Evolutionary conservation across 2,113 vertebrate species (phyloP).

Genomic region (Rutilus rutilus): DNA sequence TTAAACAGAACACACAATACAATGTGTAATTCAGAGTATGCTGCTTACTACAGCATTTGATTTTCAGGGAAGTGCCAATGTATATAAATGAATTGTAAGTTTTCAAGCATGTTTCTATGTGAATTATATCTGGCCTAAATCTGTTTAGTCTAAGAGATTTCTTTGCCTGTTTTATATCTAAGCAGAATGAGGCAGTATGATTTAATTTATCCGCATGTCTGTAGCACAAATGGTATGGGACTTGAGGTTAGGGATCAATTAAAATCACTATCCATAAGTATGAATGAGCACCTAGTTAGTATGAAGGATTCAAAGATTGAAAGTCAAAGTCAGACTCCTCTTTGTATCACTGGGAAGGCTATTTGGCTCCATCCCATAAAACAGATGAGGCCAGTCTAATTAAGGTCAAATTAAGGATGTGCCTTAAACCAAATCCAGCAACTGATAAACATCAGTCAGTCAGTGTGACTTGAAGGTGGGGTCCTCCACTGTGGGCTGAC

Average conservation of each 20-base stretch:
- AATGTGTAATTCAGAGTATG: too few relatives aligned
- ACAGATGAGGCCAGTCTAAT: slow-evolving; percentile 6
- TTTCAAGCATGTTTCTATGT: too few relatives aligned
- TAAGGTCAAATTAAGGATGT: slow-evolving; percentile 18
- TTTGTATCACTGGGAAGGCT: background rate
- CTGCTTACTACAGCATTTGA: too few relatives aligned
- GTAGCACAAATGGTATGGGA: background rate
- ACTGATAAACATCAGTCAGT: slow-evolving; percentile 57
- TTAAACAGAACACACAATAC: too few relatives aligned
- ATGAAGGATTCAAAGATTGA: background rate
- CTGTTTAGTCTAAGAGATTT: too few relatives aligned
- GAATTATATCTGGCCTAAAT: too few relatives aligned
- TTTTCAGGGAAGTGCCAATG: too few relatives aligned
- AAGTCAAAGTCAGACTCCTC: background rate
- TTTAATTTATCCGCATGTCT: background rate
- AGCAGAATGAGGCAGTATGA: background rate
- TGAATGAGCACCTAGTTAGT: background rate
- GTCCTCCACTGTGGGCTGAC: slow-evolving; percentile 63
- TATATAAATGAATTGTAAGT: too few relatives aligned
- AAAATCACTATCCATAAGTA: background rate
- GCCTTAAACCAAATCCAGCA: background rate
- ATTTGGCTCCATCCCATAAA: slow-evolving; percentile 20
- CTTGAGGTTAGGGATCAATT: background rate
- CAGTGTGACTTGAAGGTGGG: slow-evolving; percentile 60
- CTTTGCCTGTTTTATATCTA: background rate